Conservation (phyloP, 2,888 invertebrate genomes). For the Agrilus cyanescens region DNA sequence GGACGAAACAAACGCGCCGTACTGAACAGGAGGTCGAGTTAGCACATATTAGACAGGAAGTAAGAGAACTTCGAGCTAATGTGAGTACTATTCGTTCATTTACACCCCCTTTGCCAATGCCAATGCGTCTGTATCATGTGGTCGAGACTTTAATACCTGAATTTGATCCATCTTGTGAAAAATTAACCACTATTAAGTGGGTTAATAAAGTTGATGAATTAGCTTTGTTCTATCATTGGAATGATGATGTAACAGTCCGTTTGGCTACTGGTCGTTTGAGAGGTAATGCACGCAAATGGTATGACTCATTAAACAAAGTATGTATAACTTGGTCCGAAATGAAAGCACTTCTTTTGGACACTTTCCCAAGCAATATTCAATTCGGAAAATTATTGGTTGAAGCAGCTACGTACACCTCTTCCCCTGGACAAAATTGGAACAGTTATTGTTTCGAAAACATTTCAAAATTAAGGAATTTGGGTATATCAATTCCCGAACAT, state of each 20-base stretch:
- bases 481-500: conserved; percentile 10
- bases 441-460: conserved; percentile 16
- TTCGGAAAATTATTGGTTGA: conserved; percentile 13
- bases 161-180: conserved; percentile 2
- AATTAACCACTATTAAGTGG: conserved; percentile 6
- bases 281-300: conserved; percentile 12
- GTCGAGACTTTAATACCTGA: conserved; percentile 3
- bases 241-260: conserved; percentile 8
- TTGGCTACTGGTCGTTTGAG: conserved; percentile 6
- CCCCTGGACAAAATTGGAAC: conserved; percentile 11
- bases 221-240: conserved; percentile 10
- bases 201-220: conserved; percentile 7
- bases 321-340: conserved; percentile 8
- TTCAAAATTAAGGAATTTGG: conserved; percentile 11
- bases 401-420: conserved; percentile 13
- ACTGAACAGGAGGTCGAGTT: no score
- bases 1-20: no score
- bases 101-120: no score
- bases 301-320: conserved; percentile 4
- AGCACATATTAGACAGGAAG: no score
- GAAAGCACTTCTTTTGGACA: conserved; percentile 6
- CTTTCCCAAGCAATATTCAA: conserved; percentile 12
- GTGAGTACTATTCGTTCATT: no score
- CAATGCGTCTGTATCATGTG: not conserved
- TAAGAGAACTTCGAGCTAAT: no score